Evolutionary conservation across 2,888 invertebrate species (phyloP), one percentile per base, ranked within the genome.

Genomic region (Andrena trimmerana): DNA sequence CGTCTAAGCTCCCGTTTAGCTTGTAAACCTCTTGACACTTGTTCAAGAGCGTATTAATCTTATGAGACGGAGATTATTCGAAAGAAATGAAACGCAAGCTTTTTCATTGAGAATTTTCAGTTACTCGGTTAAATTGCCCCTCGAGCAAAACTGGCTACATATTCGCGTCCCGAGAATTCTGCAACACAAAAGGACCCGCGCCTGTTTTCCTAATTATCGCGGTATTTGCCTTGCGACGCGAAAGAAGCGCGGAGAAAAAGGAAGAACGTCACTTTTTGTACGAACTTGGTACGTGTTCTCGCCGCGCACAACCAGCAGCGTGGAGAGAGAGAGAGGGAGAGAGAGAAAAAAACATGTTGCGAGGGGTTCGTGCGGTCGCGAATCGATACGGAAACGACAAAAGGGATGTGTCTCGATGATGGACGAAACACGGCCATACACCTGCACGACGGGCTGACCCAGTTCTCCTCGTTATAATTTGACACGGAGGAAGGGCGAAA

Each of bases 401-500:
- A 83, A 73, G 68, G 72, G 83, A 69, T 52, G 24, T 73, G 71
- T 65, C 77, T 83, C 77, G 79, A 60, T 71, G 78, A 85, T 68
- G 86, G 70, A 78, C 70, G 71, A 83, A 85, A 77, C 71, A 74
- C 52, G 67, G 59, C 65, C 70, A 69, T 76, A 73, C 87, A 88
- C 85, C 79, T 88, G 89, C 85, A 84, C 73, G 76, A 71, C 66
- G 62, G 79, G 72, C 52, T 89, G 89, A 88, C 88, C 88, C 66
- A 89, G 75, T 88, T 89, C 65, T 67, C 67, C 33, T 48, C 76
- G 75, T 79, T 78, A 78, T 78, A 85, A 87, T 86, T 86, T 82
- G 74, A 75, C 66, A 67, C 74, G 76, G 65, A 87, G 77, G 78
- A 81, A 86, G 74, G 57, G 69, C 73, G 50, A 73, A 42, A 75